Evolutionary conservation across 2,888 invertebrate species (phyloP).

Genomic region (Eumacrocentrus americanus): DNA sequence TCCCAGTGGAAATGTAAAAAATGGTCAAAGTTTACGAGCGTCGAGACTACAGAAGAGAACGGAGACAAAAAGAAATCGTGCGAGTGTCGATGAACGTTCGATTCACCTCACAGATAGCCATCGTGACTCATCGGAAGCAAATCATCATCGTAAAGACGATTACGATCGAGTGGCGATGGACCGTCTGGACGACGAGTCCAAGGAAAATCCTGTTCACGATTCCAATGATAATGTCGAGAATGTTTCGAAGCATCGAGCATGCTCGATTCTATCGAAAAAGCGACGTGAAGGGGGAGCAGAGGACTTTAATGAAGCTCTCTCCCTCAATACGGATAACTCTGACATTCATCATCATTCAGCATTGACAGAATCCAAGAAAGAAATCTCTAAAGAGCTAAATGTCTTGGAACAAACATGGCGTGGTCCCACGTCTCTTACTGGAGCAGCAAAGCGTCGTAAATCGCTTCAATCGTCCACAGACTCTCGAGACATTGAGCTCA

Average conservation of each 20-base stretch:
- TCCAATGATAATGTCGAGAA: constrained; percentile 12
- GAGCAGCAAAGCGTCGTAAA: constrained; percentile 19
- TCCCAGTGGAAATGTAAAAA: constrained; percentile 41
- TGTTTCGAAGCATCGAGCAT: constrained; percentile 30
- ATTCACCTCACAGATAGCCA: constrained; percentile 36
- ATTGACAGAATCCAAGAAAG: background rate
- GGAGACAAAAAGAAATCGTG: constrained; percentile 50
- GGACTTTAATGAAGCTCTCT: constrained; percentile 13
- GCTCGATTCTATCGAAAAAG: constrained; percentile 34
- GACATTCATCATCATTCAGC: background rate
- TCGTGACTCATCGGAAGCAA: constrained; percentile 41
- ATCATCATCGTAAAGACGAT: constrained; percentile 53
- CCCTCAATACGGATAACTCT: background rate
- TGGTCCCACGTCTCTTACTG: constrained; percentile 23
- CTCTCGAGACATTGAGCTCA: constrained; percentile 41
- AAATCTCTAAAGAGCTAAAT: constrained; percentile 13
- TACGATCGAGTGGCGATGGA: constrained; percentile 47
- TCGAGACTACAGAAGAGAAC: constrained; percentile 56
- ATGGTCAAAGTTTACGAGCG: constrained; percentile 54
- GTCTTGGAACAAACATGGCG: constrained; percentile 26
- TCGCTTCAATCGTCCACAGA: constrained; percentile 31
- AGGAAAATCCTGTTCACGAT: constrained; percentile 31
- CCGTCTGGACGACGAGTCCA: constrained; percentile 41
- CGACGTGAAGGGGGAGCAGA: constrained; percentile 11
- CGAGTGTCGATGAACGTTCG: constrained; percentile 41